These are phyloP conservation scores for Siniperca chuatsi DNA, from an alignment of 2,113 vertebrate genomes.

Conservation along the genomic window DNA sequence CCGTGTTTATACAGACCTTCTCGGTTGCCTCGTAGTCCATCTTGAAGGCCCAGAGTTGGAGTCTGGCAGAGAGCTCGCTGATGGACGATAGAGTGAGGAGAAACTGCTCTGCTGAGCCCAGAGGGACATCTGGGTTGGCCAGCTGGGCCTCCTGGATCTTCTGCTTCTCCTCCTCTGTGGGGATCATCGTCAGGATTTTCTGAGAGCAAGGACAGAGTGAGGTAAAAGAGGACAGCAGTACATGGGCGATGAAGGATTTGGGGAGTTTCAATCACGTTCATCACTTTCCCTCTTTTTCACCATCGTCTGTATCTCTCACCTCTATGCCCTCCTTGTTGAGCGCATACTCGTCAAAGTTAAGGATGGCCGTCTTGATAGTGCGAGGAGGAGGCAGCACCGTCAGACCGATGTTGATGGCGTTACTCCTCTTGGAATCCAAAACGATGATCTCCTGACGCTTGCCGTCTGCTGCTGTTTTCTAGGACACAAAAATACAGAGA, in stretches of 20 bases:
- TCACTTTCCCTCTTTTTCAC: neutral
- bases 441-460: conserved; percentile 97
- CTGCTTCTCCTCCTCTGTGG: conserved; percentile 96
- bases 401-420: conserved; percentile 97
- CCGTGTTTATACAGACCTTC: conserved; percentile 85
- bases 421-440: conserved; percentile 97
- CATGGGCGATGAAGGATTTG: neutral
- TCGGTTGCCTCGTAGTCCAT: conserved; percentile 96
- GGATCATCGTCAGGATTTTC: conserved; percentile 99
- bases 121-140: conserved; percentile 90
- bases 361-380: conserved; percentile 97
- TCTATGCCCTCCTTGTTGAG: conserved; percentile 99
- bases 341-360: conserved; percentile 98
- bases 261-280: neutral
- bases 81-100: conserved; percentile 97
- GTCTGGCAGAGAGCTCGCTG: conserved; percentile 93
- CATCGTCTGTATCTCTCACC: conserved; percentile 78
- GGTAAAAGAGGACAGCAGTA: neutral
- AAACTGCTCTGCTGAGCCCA: conserved; percentile 96
- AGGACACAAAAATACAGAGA: conserved; percentile 31
- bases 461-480: conserved; percentile 96
- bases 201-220: conserved; percentile 55
- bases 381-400: conserved; percentile 95
- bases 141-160: conserved; percentile 97
- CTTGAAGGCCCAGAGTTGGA: conserved; percentile 99